phyloP scores from a whole-genome alignment of 2,888 invertebrate species.

The Abrostola tripartita region DNA sequence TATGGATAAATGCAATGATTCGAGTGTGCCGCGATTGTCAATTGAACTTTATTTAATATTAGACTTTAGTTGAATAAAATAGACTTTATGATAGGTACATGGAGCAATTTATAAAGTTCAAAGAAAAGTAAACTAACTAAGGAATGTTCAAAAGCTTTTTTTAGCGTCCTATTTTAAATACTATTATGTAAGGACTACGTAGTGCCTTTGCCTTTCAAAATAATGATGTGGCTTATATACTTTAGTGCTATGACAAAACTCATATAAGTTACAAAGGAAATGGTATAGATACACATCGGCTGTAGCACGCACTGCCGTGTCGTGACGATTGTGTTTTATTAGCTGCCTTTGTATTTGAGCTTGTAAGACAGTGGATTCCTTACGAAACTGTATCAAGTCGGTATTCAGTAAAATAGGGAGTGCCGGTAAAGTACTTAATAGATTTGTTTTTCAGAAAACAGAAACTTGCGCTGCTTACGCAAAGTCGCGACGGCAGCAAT shows the following conservation, averaged over 20 bases:
- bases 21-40: constrained; percentile 58
- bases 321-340: neutral
- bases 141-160: no score
- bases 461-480: no score
- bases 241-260: neutral
- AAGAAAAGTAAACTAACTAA: no score
- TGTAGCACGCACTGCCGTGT: neutral
- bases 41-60: constrained; percentile 55
- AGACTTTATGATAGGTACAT: constrained; percentile 7
- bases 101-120: neutral
- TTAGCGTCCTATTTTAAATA: no score
- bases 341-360: neutral
- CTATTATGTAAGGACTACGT: no score
- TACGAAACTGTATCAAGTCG: no score
- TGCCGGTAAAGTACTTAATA: no score
- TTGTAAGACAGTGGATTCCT: no score
- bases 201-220: no score
- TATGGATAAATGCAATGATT: constrained; percentile 64
- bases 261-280: neutral
- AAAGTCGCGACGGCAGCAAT: no score
- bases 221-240: neutral
- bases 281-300: neutral
- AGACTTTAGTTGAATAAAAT: constrained; percentile 31
- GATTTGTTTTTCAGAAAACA: no score
- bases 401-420: no score